phyloP scores from a whole-genome alignment of 2,113 vertebrate species.

The Zeus faber region DNA sequence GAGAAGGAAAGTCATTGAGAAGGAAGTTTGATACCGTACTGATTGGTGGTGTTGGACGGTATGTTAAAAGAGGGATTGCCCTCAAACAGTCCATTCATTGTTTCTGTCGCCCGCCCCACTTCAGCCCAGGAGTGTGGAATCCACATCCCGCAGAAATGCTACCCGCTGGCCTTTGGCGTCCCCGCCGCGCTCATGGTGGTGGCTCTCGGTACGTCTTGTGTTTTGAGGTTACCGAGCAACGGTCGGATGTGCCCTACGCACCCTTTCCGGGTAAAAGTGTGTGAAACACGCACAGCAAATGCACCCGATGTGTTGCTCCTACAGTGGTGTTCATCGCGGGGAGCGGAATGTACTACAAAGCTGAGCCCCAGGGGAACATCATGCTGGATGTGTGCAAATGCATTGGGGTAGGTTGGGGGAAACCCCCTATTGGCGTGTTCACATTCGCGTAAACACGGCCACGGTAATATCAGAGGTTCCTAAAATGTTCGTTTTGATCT shows the following conservation, averaged over 20 bases:
- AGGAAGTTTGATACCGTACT: too few species aligned
- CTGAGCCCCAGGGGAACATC: conserved; percentile 86
- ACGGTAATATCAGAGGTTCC: background rate
- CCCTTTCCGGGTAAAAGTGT: too few species aligned
- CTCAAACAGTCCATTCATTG: background rate
- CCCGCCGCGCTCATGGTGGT: conserved; percentile 90
- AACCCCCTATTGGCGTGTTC: background rate
- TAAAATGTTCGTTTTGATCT: conserved; percentile 5
- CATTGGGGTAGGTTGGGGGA: conserved; percentile 81
- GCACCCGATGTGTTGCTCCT: conserved; percentile 31
- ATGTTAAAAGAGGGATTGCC: too few species aligned
- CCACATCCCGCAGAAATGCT: conserved; percentile 80
- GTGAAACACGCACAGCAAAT: too few species aligned
- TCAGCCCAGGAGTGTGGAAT: conserved; percentile 87
- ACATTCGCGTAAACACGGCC: background rate
- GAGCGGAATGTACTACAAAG: conserved; percentile 89
- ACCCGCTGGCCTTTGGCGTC: conserved; percentile 91
- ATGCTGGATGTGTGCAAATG: conserved; percentile 85
- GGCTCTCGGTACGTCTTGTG: conserved; percentile 77
- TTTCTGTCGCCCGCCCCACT: too few species aligned
- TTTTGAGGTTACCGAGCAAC: too few species aligned
- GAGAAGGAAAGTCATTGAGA: too few species aligned
- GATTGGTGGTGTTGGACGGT: too few species aligned
- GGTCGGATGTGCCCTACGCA: too few species aligned
- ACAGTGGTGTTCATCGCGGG: conserved; percentile 89